phyloP scores from a whole-genome alignment of 2,797 vertebrate species.

The Etheostoma nigrum region DNA sequence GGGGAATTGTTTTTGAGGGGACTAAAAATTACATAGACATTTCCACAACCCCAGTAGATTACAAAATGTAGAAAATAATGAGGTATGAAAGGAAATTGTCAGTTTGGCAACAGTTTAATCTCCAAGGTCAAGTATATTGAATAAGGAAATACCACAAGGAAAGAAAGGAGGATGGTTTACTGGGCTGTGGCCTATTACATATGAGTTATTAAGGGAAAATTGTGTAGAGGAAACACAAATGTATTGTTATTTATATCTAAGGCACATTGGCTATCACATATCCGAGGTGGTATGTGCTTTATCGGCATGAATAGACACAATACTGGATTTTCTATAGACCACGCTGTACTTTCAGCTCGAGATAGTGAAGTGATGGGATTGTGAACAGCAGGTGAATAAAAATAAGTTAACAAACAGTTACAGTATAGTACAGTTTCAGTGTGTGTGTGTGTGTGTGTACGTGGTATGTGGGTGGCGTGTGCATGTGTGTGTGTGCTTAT shows the following conservation, averaged over 20 bases:
- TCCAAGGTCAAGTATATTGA: not conserved
- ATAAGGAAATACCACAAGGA: not conserved
- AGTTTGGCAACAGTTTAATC: not conserved
- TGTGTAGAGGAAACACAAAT: not conserved
- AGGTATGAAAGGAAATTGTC: not conserved
- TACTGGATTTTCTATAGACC: not conserved
- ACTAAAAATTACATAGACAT: not conserved
- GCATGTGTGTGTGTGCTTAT: not conserved
- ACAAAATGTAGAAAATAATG: not conserved
- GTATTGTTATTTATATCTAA: not conserved
- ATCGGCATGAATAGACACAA: not conserved
- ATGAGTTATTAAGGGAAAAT: not conserved
- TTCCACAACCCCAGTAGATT: not conserved
- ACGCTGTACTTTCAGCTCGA: not conserved
- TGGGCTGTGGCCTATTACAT: slow-evolving; percentile 10
- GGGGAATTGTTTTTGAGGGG: not conserved
- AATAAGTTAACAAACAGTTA: slow-evolving; percentile 9
- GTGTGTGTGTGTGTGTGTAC: not conserved
- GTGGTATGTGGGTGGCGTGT: not conserved
- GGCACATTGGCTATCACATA: not conserved
- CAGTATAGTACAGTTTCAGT: slow-evolving; percentile 12
- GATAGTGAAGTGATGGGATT: slow-evolving; percentile 28
- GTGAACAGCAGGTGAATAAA: slow-evolving; percentile 2
- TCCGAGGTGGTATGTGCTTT: not conserved
- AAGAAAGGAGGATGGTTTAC: slow-evolving; percentile 13